These are phyloP conservation scores for Apogon talboti DNA, from an alignment of 2,797 vertebrate species.

Conservation along the genomic window DNA sequence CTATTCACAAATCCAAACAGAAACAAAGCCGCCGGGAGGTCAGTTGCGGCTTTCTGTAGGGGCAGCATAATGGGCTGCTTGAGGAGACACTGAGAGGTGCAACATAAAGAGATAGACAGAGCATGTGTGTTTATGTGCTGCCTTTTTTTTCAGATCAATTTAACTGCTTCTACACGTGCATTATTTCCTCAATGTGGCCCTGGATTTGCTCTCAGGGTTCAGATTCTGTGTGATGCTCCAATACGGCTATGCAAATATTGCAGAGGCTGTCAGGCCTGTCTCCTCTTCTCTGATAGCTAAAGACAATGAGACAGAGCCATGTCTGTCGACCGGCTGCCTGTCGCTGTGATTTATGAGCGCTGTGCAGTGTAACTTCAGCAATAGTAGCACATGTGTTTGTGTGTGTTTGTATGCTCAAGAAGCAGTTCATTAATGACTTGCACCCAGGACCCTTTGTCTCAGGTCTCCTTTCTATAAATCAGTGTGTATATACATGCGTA, in stretches of 20 bases:
- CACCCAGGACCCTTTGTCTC: conserved; percentile 79
- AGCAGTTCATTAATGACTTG: conserved; percentile 91
- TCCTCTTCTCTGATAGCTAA: conserved; percentile 46
- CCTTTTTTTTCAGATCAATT: conserved; percentile 90
- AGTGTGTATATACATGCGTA: conserved; percentile 3
- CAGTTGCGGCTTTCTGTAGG: conserved; percentile 90
- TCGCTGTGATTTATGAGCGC: conserved; percentile 97
- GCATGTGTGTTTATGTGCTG: conserved; percentile 72
- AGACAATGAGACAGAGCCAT: conserved; percentile 47
- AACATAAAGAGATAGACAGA: conserved; percentile 60
- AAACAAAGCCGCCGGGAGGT: conserved; percentile 99
- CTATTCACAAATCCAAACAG: conserved; percentile 99
- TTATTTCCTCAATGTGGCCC: conserved; percentile 87
- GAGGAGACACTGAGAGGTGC: conserved; percentile 81
- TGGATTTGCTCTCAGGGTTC: conserved; percentile 45
- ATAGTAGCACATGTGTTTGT: conserved; percentile 30
- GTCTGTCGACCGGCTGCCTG: conserved; percentile 83
- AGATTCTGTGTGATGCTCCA: conserved; percentile 62
- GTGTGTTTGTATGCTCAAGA: conserved; percentile 77
- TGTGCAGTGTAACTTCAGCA: conserved; percentile 85
- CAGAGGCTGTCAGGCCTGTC: conserved; percentile 45
- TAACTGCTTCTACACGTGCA: conserved; percentile 90
- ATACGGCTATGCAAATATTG: conserved; percentile 43
- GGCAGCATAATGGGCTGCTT: conserved; percentile 94
- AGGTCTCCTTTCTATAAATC: conserved; percentile 72